Evolutionary conservation across 2,888 invertebrate species (phyloP).

Genomic region (Craniophora ligustri): DNA sequence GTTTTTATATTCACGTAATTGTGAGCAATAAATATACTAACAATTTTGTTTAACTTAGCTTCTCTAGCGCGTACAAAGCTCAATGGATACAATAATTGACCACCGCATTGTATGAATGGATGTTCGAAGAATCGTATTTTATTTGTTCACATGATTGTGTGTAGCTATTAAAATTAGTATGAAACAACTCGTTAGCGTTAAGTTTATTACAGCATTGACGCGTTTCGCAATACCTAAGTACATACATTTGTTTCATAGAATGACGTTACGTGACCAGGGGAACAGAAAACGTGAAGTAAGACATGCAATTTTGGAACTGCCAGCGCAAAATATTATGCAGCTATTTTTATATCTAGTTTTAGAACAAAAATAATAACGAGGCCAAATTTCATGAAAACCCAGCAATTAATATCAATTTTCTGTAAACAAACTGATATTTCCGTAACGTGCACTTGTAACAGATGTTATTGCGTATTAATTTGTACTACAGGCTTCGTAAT

Average conservation of each 20-base stretch:
- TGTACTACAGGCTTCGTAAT: neutral
- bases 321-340: too few relatives aligned
- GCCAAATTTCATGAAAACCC: slow-evolving; percentile 7
- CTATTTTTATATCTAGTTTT: too few relatives aligned
- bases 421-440: slow-evolving; percentile 29
- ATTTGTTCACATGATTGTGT: slow-evolving; percentile 37
- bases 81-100: slow-evolving; percentile 6
- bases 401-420: slow-evolving; percentile 20
- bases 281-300: slow-evolving; percentile 8
- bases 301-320: too few relatives aligned
- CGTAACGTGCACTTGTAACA: slow-evolving; percentile 22
- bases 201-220: slow-evolving; percentile 28
- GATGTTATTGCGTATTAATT: slow-evolving; percentile 2
- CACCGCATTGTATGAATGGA: slow-evolving; percentile 13
- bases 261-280: slow-evolving; percentile 2
- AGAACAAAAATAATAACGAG: slow-evolving; percentile 5
- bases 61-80: neutral
- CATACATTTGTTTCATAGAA: slow-evolving; percentile 10
- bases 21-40: too few relatives aligned
- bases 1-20: too few relatives aligned
- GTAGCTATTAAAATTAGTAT: slow-evolving; percentile 19
- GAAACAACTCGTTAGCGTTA: slow-evolving; percentile 20
- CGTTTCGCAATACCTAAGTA: slow-evolving; percentile 35
- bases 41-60: neutral
- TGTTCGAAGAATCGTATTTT: slow-evolving; percentile 15